A percentile compares a stretch with the other conserved stretches of the same genome.
These are phyloP conservation scores for Aspiorhynchus laticeps DNA, from an alignment of 2,113 vertebrate species.

Conservation along the genomic window DNA sequence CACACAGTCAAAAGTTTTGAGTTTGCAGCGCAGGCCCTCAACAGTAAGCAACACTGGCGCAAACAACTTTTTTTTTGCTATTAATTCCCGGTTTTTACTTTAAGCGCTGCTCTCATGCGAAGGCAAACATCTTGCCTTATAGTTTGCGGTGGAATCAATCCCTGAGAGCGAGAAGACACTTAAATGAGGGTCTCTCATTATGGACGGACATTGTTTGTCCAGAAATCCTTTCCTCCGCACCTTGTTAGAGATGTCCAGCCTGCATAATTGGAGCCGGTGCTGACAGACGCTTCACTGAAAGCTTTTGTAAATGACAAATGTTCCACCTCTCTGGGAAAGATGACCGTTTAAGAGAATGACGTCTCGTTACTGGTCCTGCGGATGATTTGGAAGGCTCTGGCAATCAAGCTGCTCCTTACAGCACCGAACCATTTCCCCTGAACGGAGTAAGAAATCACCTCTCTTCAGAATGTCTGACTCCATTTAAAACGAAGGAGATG, in stretches of 20 bases:
- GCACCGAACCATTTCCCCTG: constrained; percentile 11
- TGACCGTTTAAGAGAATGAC: constrained; percentile 75
- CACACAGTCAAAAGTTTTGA: constrained; percentile 79
- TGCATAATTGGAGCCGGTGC: constrained; percentile 80
- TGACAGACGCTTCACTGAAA: constrained; percentile 75
- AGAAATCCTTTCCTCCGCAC: constrained; percentile 78
- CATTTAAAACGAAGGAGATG: constrained; percentile 47
- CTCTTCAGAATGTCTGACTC: constrained; percentile 50
- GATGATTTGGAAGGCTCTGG: constrained; percentile 73
- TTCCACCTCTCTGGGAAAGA: constrained; percentile 72
- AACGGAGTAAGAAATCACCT: constrained; percentile 50
- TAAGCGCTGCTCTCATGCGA: constrained; percentile 31
- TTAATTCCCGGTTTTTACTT: constrained; percentile 53
- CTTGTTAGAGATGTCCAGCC: constrained; percentile 82
- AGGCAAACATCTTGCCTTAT: constrained; percentile 55
- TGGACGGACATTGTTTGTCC: constrained; percentile 78
- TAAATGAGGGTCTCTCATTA: constrained; percentile 82
- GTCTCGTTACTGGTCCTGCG: constrained; percentile 77
- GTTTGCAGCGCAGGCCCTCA: constrained; percentile 48
- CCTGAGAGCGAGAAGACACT: constrained; percentile 66
- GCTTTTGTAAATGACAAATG: constrained; percentile 82
- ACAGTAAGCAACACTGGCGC: constrained; percentile 11
- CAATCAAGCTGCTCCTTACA: constrained; percentile 64
- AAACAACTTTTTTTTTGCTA: constrained; percentile 21
- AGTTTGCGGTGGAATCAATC: constrained; percentile 69